These are phyloP conservation scores for Cygnus atratus DNA, from an alignment of 2,113 vertebrate genomes.

Conservation along the genomic window DNA sequence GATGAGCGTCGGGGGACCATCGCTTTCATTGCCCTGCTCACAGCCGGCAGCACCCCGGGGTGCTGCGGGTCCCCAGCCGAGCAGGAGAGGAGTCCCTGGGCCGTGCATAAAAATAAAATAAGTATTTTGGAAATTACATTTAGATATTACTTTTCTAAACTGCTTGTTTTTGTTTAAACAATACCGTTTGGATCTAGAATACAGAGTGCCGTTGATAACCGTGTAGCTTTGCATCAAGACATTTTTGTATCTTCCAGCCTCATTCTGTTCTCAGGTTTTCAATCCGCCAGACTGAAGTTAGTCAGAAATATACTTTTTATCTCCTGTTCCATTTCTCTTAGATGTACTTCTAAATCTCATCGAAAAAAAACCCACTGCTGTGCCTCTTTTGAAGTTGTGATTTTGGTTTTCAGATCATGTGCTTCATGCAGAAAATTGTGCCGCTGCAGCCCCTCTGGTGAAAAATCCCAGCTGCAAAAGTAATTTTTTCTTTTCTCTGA, in stretches of 20 bases:
- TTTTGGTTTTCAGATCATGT: not conserved
- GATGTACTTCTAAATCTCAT: not conserved
- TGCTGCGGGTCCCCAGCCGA: rapidly evolving
- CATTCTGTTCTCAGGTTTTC: not conserved
- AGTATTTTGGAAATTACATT: not conserved
- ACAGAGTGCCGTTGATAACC: not conserved
- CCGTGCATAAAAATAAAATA: not conserved
- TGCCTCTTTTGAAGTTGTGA: not conserved
- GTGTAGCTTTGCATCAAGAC: not conserved
- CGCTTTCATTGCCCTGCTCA: not conserved
- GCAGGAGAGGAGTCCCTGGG: not conserved
- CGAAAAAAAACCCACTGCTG: rapidly evolving
- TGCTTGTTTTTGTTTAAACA: not conserved
- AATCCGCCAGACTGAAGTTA: not conserved
- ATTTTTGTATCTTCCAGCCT: not conserved
- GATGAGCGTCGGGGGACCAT: not conserved
- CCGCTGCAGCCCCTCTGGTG: not conserved
- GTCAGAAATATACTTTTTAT: not conserved
- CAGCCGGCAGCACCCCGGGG: not conserved
- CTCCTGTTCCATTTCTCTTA: not conserved
- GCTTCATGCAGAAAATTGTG: not conserved
- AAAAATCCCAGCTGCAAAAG: not conserved
- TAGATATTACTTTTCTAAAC: not conserved
- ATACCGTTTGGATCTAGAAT: not conserved
- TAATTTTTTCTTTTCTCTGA: not conserved